Conservation (phyloP, 2,888 invertebrate genomes). For the Sinohyriopsis cumingii region DNA sequence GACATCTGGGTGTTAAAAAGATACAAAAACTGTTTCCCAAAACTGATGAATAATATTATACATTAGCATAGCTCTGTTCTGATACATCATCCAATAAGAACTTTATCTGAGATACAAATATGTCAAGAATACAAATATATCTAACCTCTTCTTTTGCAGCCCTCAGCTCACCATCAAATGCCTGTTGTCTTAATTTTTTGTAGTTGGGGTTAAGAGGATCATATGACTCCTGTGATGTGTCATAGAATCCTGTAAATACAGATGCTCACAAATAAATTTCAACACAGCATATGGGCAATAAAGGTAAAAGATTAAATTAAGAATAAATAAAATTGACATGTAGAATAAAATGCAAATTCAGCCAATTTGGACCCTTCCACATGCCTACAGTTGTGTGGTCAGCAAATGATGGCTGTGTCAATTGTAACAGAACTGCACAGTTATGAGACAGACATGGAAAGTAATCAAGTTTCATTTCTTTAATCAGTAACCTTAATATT, state of each 20-base stretch:
- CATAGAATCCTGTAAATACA: conserved; percentile 86
- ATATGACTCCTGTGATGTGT: conserved; percentile 88
- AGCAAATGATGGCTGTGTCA: no score
- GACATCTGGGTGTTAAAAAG: no score
- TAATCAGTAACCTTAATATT: no score
- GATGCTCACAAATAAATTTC: background rate
- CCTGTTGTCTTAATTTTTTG: conserved; percentile 89
- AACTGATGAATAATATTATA: no score
- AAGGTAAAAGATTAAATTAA: background rate
- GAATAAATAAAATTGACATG: background rate
- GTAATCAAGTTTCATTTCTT: no score
- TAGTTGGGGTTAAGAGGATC: conserved; percentile 94
- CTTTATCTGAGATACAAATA: background rate
- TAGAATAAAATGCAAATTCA: background rate
- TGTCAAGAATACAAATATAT: background rate
- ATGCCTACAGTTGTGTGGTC: no score
- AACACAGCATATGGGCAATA: background rate
- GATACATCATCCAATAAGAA: background rate
- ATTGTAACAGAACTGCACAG: no score
- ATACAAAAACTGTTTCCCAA: no score
- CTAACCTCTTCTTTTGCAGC: conserved; percentile 91
- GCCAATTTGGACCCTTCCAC: background rate
- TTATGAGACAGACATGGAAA: no score
- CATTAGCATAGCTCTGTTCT: no score
- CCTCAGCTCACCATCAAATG: conserved; percentile 91